Evolutionary conservation across 92 coral and sea anemone species (phyloP).

Genomic region (Anthopleura xanthogrammica): DNA sequence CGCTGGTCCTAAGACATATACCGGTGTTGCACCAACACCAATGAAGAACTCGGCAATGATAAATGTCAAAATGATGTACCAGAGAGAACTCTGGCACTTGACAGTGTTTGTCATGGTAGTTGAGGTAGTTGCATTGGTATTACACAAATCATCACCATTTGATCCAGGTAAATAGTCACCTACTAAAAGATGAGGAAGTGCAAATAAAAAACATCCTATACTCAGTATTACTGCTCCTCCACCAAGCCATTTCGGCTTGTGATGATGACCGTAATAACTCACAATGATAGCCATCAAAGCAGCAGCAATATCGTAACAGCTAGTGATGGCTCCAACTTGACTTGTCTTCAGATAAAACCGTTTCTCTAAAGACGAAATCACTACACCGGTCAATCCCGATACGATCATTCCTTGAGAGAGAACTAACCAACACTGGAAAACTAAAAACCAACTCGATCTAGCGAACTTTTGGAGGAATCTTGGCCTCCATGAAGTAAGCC

Average conservation of each 20-base stretch:
- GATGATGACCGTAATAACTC: slow-evolving; percentile 92
- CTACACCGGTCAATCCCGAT: slow-evolving; percentile 88
- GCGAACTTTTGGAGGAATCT: slow-evolving; percentile 70
- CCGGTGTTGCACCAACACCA: slow-evolving; percentile 97
- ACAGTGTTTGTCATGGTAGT: slow-evolving; percentile 25
- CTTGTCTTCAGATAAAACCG: slow-evolving; percentile 80
- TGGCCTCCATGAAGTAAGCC: slow-evolving; percentile 58
- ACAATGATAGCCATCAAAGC: slow-evolving; percentile 85
- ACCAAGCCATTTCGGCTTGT: slow-evolving; percentile 97
- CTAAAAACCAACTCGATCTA: slow-evolving; percentile 79
- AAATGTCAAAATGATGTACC: slow-evolving; percentile 88
- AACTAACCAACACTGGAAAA: slow-evolving; percentile 86
- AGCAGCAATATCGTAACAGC: slow-evolving; percentile 88
- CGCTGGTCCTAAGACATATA: slow-evolving; percentile 83
- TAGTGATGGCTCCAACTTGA: slow-evolving; percentile 71
- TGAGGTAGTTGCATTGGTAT: slow-evolving; percentile 21
- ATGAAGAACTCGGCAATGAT: slow-evolving; percentile 87
- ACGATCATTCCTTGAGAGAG: slow-evolving; percentile 92
- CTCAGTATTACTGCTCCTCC: slow-evolving; percentile 81
- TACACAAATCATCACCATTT: slow-evolving; percentile 64
- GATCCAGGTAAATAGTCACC: slow-evolving; percentile 70
- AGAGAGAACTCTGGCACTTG: slow-evolving; percentile 64
- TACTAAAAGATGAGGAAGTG: slow-evolving; percentile 83
- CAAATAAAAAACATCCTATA: slow-evolving; percentile 84
- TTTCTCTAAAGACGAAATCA: slow-evolving; percentile 85